Evolutionary conservation across 2,888 invertebrate genomes (phyloP).

Genomic region (Anoplius nigerrimus): DNA sequence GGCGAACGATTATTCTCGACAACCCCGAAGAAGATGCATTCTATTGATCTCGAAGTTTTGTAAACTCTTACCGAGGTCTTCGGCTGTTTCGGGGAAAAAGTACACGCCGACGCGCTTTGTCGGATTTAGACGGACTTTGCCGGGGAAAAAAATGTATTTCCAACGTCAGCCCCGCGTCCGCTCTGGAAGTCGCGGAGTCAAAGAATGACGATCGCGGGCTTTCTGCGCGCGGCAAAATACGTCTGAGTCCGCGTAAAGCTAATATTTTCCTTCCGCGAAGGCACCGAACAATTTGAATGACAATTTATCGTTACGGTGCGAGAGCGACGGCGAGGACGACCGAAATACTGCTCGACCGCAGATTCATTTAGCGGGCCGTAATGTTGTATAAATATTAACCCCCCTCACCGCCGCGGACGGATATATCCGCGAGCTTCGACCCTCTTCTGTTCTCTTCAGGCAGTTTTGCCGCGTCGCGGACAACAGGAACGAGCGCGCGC

Average conservation of each 20-base stretch:
- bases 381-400: slow-evolving; percentile 38
- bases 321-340: slow-evolving; percentile 9
- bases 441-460: neutral
- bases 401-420: slow-evolving; percentile 5
- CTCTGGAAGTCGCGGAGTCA: too few relatives aligned
- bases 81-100: too few relatives aligned
- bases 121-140: too few relatives aligned
- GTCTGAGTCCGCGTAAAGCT: slow-evolving; percentile 13
- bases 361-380: slow-evolving; percentile 27
- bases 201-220: slow-evolving; percentile 8
- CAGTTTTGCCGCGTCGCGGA: neutral
- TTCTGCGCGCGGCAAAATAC: slow-evolving; percentile 10
- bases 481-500: neutral
- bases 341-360: slow-evolving; percentile 17
- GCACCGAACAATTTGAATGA: slow-evolving; percentile 15
- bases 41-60: too few relatives aligned
- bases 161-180: too few relatives aligned
- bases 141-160: too few relatives aligned
- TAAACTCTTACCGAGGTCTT: too few relatives aligned
- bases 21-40: too few relatives aligned
- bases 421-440: slow-evolving; percentile 10
- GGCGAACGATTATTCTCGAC: slow-evolving; percentile 1
- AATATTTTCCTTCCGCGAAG: slow-evolving; percentile 20
- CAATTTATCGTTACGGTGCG: slow-evolving; percentile 28
- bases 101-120: too few relatives aligned